A percentile compares a stretch with the other conserved stretches of the same genome.
These are phyloP conservation scores for Rhizomys pruinosus DNA, from an alignment of 2,113 vertebrate species.

Conservation along the genomic window DNA sequence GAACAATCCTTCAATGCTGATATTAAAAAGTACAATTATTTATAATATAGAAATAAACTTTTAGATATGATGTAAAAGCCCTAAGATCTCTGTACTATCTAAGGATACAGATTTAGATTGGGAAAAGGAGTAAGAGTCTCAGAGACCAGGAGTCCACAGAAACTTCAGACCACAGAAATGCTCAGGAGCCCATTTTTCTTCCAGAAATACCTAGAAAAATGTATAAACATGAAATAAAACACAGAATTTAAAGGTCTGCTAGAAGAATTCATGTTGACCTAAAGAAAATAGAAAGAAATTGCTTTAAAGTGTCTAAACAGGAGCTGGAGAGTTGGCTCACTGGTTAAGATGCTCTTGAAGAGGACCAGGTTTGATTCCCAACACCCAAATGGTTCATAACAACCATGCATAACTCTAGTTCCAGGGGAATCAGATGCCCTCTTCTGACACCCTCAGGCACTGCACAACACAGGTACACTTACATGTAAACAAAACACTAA, in stretches of 20 bases:
- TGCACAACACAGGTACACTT: too few species aligned
- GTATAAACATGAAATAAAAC: neutral
- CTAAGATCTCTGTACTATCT: neutral
- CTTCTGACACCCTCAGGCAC: too few species aligned
- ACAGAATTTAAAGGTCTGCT: neutral
- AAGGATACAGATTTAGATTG: neutral
- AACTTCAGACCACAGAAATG: neutral
- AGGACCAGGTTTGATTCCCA: too few species aligned
- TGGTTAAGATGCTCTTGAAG: too few species aligned
- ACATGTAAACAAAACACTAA: too few species aligned
- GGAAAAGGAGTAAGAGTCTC: neutral
- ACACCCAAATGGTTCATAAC: too few species aligned
- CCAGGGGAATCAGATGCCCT: too few species aligned
- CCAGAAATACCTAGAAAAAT: neutral
- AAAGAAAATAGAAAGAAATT: neutral
- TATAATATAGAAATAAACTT: neutral
- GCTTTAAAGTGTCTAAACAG: neutral
- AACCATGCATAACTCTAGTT: too few species aligned
- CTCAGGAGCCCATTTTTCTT: neutral
- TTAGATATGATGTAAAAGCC: neutral
- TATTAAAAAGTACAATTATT: slow-evolving; percentile 29
- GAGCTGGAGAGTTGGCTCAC: neutral
- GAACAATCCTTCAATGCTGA: slow-evolving; percentile 5
- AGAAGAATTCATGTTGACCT: neutral
- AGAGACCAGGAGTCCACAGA: neutral